phyloP scores from a whole-genome alignment of 64 coral and sea anemone species.

The Montipora capricornis region DNA sequence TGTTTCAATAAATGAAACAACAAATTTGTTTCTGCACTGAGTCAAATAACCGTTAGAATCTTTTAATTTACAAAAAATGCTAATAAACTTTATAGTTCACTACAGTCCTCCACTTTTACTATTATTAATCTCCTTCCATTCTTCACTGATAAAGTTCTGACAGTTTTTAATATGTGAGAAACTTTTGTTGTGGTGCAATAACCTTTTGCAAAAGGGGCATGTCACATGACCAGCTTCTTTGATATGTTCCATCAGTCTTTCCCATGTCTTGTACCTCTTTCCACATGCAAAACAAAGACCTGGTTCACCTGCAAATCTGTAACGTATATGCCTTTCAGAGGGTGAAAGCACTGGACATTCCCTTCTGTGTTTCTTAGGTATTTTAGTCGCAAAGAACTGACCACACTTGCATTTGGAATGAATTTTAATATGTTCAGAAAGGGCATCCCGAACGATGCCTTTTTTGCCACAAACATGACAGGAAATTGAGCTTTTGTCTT shows the following conservation, averaged over 20 bases:
- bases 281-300: constrained; percentile 5
- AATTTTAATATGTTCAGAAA: constrained; percentile 33
- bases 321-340: not conserved
- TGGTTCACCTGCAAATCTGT: not conserved
- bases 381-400: constrained; percentile 32
- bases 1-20: no score
- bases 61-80: no score
- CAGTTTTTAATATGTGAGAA: constrained; percentile 8
- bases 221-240: constrained; percentile 16
- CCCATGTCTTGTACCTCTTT: not conserved
- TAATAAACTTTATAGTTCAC: no score
- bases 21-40: no score
- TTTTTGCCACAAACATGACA: constrained; percentile 75
- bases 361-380: constrained; percentile 63
- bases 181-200: not conserved
- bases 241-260: constrained; percentile 32
- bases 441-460: constrained; percentile 20
- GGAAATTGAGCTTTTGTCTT: not conserved
- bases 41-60: no score
- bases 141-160: not conserved
- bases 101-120: not conserved
- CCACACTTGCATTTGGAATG: constrained; percentile 74
- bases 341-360: not conserved
- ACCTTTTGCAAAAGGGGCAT: constrained; percentile 26
- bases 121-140: not conserved